Conservation (phyloP, 2,888 invertebrate species). For the Drosophila rellima region DNA sequence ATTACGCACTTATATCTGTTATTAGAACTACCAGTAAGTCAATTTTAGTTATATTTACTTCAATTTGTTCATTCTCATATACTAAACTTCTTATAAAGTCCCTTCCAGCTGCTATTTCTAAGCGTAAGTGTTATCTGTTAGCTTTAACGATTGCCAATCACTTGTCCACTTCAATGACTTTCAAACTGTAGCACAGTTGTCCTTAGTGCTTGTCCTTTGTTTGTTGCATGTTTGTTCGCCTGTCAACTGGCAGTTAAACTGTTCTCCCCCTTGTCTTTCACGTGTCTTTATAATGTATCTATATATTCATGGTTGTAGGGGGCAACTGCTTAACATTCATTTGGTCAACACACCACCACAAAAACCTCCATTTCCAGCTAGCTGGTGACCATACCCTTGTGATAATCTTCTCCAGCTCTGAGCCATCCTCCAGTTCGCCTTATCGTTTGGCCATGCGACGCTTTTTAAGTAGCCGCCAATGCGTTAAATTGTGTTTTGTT, state of each 20-base stretch:
- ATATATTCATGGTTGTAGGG: conserved; percentile 28
- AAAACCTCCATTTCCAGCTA: conserved; percentile 3
- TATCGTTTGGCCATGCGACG: conserved; percentile 77
- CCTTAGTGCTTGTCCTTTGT: conserved; percentile 13
- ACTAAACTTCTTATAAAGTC: not conserved
- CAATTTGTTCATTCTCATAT: not conserved
- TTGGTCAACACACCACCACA: conserved; percentile 60
- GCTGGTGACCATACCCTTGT: conserved; percentile 14
- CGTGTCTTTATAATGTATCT: conserved; percentile 48
- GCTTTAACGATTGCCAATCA: conserved; percentile 46
- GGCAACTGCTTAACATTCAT: conserved; percentile 74
- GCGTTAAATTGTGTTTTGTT: conserved; percentile 77
- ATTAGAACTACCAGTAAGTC: not conserved
- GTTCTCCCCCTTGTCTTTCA: conserved; percentile 42
- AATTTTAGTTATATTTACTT: not conserved
- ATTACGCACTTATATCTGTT: not conserved
- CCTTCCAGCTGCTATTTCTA: not conserved
- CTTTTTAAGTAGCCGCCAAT: conserved; percentile 80
- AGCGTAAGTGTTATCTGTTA: conserved; percentile 1
- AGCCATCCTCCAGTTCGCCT: conserved; percentile 41
- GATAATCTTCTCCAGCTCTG: conserved; percentile 41
- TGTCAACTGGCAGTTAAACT: conserved; percentile 69
- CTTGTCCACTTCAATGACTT: conserved; percentile 48
- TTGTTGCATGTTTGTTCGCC: conserved; percentile 20
- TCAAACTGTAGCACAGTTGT: conserved; percentile 34